A percentile compares a stretch with the other conserved stretches of the same genome.
These are phyloP conservation scores for Tethya wilhelma DNA, from an alignment of 37 sponge, comb jelly and placozoan species.

Conservation along the genomic window DNA sequence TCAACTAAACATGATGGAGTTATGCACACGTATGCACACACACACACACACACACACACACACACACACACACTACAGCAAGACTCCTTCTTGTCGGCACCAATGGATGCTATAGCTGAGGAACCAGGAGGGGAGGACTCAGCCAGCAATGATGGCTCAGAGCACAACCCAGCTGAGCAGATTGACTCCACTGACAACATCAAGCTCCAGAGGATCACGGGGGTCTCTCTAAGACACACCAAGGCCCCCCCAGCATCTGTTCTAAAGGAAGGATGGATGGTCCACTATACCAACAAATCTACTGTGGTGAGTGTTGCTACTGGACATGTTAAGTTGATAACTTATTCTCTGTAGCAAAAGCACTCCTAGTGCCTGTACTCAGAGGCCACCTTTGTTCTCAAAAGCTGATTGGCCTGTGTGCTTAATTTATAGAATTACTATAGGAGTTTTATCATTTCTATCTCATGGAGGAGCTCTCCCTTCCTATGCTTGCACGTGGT, in stretches of 20 bases:
- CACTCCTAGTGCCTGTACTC: background rate
- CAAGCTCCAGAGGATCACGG: constrained; percentile 63
- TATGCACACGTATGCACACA: too few species aligned
- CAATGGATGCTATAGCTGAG: constrained; percentile 59
- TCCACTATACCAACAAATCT: constrained; percentile 82
- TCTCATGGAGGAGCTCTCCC: too few species aligned
- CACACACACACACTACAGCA: too few species aligned
- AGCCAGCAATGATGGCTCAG: constrained; percentile 61
- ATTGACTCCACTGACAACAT: constrained; percentile 39
- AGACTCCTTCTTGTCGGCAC: background rate
- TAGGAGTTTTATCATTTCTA: too few species aligned
- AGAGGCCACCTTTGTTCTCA: too few species aligned
- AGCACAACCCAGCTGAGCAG: constrained; percentile 45
- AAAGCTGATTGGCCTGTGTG: too few species aligned
- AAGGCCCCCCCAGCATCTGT: constrained; percentile 62
- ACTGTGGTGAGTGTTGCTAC: constrained; percentile 67
- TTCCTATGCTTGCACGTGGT: too few species aligned
- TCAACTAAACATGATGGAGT: too few species aligned
- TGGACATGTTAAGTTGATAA: background rate
- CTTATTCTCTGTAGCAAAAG: background rate
- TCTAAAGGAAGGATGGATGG: constrained; percentile 90
- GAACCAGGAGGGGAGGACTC: constrained; percentile 65
- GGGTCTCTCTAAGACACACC: constrained; percentile 69
- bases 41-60: too few species aligned
- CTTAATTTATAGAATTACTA: too few species aligned